Evolutionary conservation across 2,797 vertebrate species (phyloP), one percentile per base, ranked within the genome.

Genomic region (Eulemur coronatus): DNA sequence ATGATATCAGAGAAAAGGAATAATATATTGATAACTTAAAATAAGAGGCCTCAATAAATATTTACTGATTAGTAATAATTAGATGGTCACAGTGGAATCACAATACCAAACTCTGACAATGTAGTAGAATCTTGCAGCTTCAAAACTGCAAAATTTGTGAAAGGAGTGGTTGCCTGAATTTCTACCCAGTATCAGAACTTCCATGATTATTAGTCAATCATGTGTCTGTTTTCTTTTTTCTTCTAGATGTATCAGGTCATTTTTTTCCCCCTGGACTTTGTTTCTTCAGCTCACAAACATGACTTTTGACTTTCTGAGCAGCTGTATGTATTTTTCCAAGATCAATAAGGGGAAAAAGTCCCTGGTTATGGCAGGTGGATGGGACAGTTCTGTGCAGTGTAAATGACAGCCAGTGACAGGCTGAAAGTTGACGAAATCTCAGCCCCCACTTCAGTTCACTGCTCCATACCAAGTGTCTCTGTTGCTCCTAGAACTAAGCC

Each of bases 271-370:
- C n/a, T 11, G 5, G 2, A 89, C 86, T 97, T 96, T 46, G 26
- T 95, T 97, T 96, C 57, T 69, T 84, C 85, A 89, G 59, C n/a
- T 70, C 46, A 94, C 52, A 97, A 97, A 80, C 5, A 14, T 63
- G 97, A 85, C 7, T 79, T 95, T 84, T 93, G 96, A 91, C 89
- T 96, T 97, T 97, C 61, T 81, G 81, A 95, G 79, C 52, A 93
- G 86, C 73, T 79, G 38, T 78, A 70, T 95, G 18, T 95, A 65
- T 94, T 94, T 97, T 98, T 96, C 75, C 84, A 91, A 87, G 67
- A 87, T 61, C 4, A 0, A 48, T 91, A 90, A 97, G 75, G 97
- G 95, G 65, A 95, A 96, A 50, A 79, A 35, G 9, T 91, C 93
- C 84, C 15, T 78, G 96, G 97, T 61, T 43, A 69, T 33, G 30